Evolutionary conservation across 2,888 invertebrate genomes (phyloP).

Genomic region (Mellilla xanthometata): DNA sequence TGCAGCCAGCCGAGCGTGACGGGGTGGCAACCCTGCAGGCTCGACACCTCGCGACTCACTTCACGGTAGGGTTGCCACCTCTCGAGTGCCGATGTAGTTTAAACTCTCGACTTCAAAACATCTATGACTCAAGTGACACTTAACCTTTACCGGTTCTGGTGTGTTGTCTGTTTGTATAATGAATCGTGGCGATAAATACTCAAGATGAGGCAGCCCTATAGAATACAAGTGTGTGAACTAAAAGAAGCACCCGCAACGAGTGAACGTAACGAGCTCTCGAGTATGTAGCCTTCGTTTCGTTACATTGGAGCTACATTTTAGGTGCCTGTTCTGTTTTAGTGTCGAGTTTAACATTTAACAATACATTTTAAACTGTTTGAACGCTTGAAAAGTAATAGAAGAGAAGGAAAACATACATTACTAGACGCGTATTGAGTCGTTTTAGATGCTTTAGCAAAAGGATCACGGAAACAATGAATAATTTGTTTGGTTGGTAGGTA

Average conservation of each 20-base stretch:
- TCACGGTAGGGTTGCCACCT: constrained; percentile 56
- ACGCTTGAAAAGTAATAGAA: no score
- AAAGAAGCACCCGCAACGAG: constrained; percentile 16
- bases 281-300: constrained; percentile 10
- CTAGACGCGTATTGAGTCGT: no score
- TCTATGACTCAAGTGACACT: constrained; percentile 22
- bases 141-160: constrained; percentile 20
- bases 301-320: no score
- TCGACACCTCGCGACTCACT: constrained; percentile 73
- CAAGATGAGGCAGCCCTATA: constrained; percentile 15
- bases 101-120: constrained; percentile 20
- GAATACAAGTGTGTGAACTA: constrained; percentile 17
- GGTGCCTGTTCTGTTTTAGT: no score
- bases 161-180: constrained; percentile 12
- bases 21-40: constrained; percentile 47
- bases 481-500: no score
- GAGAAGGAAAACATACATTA: no score
- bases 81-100: constrained; percentile 19
- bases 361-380: no score
- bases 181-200: constrained; percentile 14
- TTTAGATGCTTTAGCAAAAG: no score
- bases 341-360: no score
- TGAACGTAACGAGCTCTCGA: constrained; percentile 17
- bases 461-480: no score
- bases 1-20: constrained; percentile 58